phyloP scores from a whole-genome alignment of 1,140 invertebrate genomes.

The Prorops nasuta region DNA sequence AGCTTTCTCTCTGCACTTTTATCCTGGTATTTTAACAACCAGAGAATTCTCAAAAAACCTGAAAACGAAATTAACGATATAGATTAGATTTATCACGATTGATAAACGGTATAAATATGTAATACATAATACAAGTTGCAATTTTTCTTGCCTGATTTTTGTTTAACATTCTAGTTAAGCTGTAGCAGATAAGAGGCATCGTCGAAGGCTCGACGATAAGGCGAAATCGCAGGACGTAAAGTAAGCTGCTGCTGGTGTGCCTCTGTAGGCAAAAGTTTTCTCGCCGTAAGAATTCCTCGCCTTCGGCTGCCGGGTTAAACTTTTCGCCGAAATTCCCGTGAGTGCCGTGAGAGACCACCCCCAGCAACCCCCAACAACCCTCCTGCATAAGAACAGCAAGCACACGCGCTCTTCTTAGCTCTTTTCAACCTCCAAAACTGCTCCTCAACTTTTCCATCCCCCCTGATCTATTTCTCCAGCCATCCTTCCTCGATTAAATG shows the following conservation, averaged over 20 bases:
- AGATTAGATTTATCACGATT: too few species aligned
- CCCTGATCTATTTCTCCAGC: too few species aligned
- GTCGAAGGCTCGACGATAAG: constrained; percentile 25
- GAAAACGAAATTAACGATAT: too few species aligned
- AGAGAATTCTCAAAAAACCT: too few species aligned
- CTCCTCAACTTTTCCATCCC: not conserved
- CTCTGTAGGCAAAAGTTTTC: constrained; percentile 29
- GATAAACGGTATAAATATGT: too few species aligned
- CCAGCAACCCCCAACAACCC: constrained; percentile 1
- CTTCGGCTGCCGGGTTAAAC: constrained; percentile 27
- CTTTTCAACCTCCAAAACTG: too few species aligned
- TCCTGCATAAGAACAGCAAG: too few species aligned
- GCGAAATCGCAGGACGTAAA: constrained; percentile 30
- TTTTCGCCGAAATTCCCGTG: constrained; percentile 34
- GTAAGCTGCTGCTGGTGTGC: constrained; percentile 29
- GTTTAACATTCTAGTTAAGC: not conserved
- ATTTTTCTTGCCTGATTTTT: not conserved
- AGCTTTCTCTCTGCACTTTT: too few species aligned
- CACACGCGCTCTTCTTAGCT: too few species aligned
- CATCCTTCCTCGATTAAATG: too few species aligned
- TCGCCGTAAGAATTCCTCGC: constrained; percentile 33
- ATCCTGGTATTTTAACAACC: too few species aligned
- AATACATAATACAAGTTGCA: too few species aligned
- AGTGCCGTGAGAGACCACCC: constrained; percentile 28
- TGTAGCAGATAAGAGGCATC: not conserved